These are phyloP conservation scores for Anthopleura sola DNA, from an alignment of 64 coral and sea anemone species.

Conservation along the genomic window DNA sequence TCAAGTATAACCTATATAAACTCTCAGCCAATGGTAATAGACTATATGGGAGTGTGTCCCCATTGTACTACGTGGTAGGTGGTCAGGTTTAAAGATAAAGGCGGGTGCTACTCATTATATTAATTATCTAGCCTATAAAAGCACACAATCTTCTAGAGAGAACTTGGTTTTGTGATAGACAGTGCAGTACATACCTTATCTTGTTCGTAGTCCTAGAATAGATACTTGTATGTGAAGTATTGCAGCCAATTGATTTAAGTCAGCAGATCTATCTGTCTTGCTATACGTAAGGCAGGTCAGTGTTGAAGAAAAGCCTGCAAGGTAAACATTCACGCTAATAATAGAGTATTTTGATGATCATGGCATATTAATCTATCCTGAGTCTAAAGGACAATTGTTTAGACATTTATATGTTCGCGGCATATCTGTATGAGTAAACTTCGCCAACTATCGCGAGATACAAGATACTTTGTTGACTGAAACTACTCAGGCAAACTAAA, in stretches of 20 bases:
- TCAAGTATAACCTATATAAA: background rate
- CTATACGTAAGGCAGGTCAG: too few relatives aligned
- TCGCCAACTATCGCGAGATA: background rate
- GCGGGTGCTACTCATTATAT: conserved; percentile 78
- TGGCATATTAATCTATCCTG: background rate
- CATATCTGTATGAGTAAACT: background rate
- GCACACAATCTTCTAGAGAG: conserved; percentile 64
- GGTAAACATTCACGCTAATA: background rate
- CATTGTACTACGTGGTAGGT: conserved; percentile 33
- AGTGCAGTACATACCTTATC: background rate
- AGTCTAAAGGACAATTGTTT: background rate
- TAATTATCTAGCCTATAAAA: conserved; percentile 90
- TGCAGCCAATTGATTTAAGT: too few relatives aligned
- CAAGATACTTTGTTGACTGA: background rate
- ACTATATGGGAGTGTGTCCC: background rate
- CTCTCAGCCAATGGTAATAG: background rate
- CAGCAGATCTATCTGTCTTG: too few relatives aligned
- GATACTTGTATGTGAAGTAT: background rate
- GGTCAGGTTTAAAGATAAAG: conserved; percentile 41
- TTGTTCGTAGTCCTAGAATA: background rate
- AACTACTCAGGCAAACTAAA: too few relatives aligned
- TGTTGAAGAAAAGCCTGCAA: background rate
- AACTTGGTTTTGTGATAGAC: background rate
- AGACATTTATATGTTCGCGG: background rate
- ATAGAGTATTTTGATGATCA: background rate